Conservation (phyloP, 2,113 vertebrate species). For the Mirounga angustirostris region DNA sequence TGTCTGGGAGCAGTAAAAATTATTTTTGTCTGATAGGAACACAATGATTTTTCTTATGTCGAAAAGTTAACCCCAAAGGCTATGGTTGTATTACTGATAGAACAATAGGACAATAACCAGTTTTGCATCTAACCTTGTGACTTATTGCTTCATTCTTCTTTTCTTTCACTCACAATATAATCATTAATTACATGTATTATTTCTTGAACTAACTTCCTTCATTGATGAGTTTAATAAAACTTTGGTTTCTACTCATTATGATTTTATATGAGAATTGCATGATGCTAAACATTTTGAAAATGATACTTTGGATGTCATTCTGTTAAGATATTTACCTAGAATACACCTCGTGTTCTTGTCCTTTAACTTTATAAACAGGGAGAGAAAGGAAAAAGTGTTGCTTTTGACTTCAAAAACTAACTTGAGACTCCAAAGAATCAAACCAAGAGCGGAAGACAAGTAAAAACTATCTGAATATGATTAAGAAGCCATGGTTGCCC, state of each 20-base stretch:
- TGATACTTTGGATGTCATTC: background rate
- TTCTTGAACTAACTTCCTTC: background rate
- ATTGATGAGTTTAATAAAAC: background rate
- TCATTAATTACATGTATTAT: background rate
- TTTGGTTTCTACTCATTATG: constrained; percentile 25
- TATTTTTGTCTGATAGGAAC: background rate
- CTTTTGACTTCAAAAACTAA: background rate
- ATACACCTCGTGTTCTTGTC: background rate
- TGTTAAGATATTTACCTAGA: background rate
- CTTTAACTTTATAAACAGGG: background rate
- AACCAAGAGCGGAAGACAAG: background rate
- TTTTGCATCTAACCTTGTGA: constrained; percentile 21
- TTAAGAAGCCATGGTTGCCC: background rate
- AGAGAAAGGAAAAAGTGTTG: background rate
- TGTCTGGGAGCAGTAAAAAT: background rate
- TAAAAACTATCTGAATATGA: background rate
- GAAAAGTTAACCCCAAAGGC: background rate
- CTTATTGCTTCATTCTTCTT: background rate
- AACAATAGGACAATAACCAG: background rate
- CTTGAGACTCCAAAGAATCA: background rate
- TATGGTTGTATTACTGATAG: background rate
- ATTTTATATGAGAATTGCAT: background rate
- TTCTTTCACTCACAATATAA: background rate
- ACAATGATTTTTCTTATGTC: background rate
- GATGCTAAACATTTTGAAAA: constrained; percentile 18